Evolutionary conservation across 2,113 vertebrate genomes (phyloP).

Genomic region (Podarcis muralis): DNA sequence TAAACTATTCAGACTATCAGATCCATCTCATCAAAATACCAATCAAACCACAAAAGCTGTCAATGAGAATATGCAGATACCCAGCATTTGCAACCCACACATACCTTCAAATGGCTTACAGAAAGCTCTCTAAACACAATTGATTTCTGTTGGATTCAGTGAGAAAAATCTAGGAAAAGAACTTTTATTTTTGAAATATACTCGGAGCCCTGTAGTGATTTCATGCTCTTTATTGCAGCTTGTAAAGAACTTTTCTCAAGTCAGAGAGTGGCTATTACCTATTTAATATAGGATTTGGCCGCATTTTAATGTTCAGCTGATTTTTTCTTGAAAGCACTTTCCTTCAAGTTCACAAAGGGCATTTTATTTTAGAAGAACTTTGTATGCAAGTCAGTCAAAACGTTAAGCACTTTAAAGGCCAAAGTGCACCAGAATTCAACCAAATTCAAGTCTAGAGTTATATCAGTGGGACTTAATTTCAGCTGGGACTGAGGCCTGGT

Average conservation of each 20-base stretch:
- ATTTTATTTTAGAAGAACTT: neutral
- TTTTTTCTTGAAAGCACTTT: neutral
- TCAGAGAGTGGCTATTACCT: neutral
- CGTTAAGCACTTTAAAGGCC: neutral
- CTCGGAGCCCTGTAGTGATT: too few species aligned
- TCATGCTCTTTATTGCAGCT: too few species aligned
- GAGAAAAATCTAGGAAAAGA: neutral
- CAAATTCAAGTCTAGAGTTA: too few species aligned
- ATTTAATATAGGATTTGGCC: neutral
- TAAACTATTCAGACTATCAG: neutral
- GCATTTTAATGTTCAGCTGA: neutral
- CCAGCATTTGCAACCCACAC: neutral
- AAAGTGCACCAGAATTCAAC: too few species aligned
- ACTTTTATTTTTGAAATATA: neutral
- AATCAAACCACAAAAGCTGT: neutral
- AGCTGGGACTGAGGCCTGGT: too few species aligned
- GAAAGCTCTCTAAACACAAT: neutral
- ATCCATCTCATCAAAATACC: neutral
- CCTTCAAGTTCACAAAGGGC: neutral
- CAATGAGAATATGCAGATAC: neutral
- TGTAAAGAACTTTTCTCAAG: neutral
- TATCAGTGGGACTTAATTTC: too few species aligned
- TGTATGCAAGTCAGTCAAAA: neutral
- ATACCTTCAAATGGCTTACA: neutral
- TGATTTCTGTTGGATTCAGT: neutral